phyloP scores from a whole-genome alignment of 2,797 vertebrate species.

The Hippocampus kuda region DNA sequence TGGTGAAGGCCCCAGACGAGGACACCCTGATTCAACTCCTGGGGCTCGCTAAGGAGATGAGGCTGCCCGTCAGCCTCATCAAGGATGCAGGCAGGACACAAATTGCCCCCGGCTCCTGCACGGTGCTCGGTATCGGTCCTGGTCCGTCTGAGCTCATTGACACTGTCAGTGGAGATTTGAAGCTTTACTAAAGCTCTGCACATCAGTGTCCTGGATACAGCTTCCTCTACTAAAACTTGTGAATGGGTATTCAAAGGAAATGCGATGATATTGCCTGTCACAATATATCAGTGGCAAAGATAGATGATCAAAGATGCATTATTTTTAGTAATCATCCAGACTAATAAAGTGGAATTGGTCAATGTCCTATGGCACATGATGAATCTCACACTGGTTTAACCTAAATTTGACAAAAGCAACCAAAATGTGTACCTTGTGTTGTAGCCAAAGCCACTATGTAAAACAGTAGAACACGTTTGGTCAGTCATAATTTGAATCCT shows the following conservation, averaged over 20 bases:
- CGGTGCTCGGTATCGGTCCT: conserved; percentile 87
- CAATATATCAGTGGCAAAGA: neutral
- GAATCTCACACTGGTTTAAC: too few species aligned
- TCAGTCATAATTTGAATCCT: too few species aligned
- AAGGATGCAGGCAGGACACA: conserved; percentile 95
- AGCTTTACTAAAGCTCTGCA: conserved; percentile 72
- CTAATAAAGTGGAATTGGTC: too few species aligned
- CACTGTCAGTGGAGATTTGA: conserved; percentile 84
- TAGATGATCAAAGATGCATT: too few species aligned
- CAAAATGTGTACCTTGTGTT: too few species aligned
- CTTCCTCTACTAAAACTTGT: neutral
- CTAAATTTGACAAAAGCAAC: too few species aligned
- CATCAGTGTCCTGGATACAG: neutral
- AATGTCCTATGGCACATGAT: too few species aligned
- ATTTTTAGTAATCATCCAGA: too few species aligned
- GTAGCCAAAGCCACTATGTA: too few species aligned
- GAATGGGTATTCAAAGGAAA: neutral
- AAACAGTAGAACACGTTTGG: too few species aligned
- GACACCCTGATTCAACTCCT: conserved; percentile 76
- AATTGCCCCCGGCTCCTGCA: conserved; percentile 85
- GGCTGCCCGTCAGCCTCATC: conserved; percentile 85
- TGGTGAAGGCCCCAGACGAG: conserved; percentile 84
- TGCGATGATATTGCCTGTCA: neutral
- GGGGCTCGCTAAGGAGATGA: conserved; percentile 72
- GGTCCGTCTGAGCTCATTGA: conserved; percentile 82